A percentile compares a stretch with the other conserved stretches of the same genome.
These are phyloP conservation scores for Rhinopomastus cyanomelas DNA, from an alignment of 2,113 vertebrate species.

Conservation along the genomic window DNA sequence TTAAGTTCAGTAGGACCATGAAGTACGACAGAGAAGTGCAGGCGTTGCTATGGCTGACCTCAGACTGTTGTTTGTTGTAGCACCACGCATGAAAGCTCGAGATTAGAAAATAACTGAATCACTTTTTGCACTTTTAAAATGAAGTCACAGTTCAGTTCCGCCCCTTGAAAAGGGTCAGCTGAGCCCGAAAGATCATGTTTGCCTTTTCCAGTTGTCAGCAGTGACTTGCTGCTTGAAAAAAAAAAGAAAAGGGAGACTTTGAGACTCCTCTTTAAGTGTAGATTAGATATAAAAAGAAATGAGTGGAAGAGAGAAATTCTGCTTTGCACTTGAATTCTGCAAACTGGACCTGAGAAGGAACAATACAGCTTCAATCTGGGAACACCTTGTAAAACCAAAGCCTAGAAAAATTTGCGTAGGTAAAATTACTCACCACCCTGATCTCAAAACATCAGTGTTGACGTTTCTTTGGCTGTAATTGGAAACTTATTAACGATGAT, in stretches of 20 bases:
- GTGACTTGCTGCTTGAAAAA: background rate
- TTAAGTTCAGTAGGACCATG: background rate
- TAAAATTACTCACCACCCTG: constrained; percentile 10
- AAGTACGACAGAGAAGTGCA: background rate
- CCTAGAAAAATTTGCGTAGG: background rate
- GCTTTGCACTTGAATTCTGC: background rate
- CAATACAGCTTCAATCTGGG: background rate
- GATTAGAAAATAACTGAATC: background rate
- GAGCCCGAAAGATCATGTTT: background rate
- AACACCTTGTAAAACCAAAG: constrained; percentile 42
- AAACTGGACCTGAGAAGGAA: background rate
- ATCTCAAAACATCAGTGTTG: constrained; percentile 19
- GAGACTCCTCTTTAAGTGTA: background rate
- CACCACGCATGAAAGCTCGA: background rate
- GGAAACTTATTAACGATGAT: constrained; percentile 39
- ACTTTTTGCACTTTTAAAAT: background rate
- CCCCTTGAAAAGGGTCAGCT: background rate
- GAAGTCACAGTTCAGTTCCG: background rate
- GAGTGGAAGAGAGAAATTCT: background rate
- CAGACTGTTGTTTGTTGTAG: background rate
- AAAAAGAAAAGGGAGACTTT: background rate
- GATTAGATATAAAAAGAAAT: constrained; percentile 35
- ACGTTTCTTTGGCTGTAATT: constrained; percentile 56
- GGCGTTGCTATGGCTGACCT: background rate
- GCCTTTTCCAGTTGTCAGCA: background rate